Percentiles rank a stretch among this genome's conserved stretches.
These are phyloP conservation scores for Lithophane semibrunnea DNA, from an alignment of 2,888 invertebrate genomes.

Conservation along the genomic window DNA sequence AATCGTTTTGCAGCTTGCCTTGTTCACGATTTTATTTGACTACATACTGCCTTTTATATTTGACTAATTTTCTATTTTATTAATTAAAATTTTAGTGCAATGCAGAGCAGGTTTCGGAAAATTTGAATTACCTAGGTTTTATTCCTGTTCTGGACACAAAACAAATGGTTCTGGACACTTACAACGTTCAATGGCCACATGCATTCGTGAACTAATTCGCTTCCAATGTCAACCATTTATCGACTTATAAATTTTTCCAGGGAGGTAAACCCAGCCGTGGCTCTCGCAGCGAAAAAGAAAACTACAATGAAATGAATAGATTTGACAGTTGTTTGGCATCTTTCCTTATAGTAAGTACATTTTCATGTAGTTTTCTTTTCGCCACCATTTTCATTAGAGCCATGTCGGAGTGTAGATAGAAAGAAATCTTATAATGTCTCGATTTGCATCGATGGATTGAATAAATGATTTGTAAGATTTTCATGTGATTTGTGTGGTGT, in stretches of 20 bases:
- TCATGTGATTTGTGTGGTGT: no score
- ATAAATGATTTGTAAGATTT: no score
- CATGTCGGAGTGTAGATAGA: not conserved
- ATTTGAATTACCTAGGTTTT: not conserved
- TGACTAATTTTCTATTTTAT: not conserved
- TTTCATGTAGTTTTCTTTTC: not conserved
- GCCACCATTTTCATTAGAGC: not conserved
- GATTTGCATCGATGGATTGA: no score
- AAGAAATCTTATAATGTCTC: no score
- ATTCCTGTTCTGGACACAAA: not conserved
- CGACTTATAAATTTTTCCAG: not conserved
- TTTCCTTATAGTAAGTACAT: not conserved
- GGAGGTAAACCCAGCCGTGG: not conserved
- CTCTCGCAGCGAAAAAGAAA: not conserved
- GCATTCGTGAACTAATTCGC: not conserved
- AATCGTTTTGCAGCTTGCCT: slow-evolving; percentile 43
- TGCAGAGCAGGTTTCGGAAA: not conserved
- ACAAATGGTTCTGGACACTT: not conserved
- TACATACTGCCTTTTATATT: not conserved
- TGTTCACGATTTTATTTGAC: slow-evolving; percentile 14
- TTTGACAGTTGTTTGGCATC: not conserved
- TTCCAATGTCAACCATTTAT: not conserved
- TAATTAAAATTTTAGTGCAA: slow-evolving; percentile 31
- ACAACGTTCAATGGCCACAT: not conserved
- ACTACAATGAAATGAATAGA: not conserved